These are phyloP conservation scores for Syngnathus rostellatus DNA, from an alignment of 2,797 vertebrate species.

Conservation along the genomic window DNA sequence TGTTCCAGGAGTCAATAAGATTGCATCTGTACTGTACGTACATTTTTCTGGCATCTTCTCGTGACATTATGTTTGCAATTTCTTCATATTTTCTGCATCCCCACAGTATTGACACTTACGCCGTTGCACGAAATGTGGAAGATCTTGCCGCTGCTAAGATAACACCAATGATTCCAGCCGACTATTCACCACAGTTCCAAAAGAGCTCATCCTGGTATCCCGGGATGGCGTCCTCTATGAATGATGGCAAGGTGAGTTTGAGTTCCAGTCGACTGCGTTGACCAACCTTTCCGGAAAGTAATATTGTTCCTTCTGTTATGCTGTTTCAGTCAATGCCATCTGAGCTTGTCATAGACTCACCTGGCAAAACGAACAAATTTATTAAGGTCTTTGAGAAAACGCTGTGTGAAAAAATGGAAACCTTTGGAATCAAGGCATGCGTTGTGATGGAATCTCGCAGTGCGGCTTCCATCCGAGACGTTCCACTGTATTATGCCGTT, in stretches of 20 bases:
- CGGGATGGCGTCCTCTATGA: slow-evolving; percentile 15
- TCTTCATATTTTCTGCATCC: slow-evolving; percentile 5
- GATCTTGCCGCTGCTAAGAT: slow-evolving; percentile 61
- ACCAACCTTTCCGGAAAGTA: not conserved
- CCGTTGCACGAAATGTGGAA: slow-evolving; percentile 74
- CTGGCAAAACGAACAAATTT: slow-evolving; percentile 2
- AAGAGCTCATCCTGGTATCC: slow-evolving; percentile 36
- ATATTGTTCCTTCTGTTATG: slow-evolving; percentile 21
- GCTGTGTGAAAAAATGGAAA: slow-evolving; percentile 50
- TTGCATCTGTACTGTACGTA: slow-evolving; percentile 61
- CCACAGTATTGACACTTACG: slow-evolving; percentile 71
- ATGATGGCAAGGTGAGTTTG: slow-evolving; percentile 59
- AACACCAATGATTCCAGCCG: slow-evolving; percentile 66
- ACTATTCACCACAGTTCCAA: slow-evolving; percentile 15
- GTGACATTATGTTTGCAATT: not conserved
- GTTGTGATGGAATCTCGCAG: slow-evolving; percentile 58
- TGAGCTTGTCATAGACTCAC: slow-evolving; percentile 50
- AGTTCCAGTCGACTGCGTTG: not conserved
- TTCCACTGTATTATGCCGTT: slow-evolving; percentile 55
- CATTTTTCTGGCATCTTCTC: slow-evolving; percentile 18
- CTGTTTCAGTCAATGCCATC: slow-evolving; percentile 60
- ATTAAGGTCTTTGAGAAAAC: slow-evolving; percentile 39
- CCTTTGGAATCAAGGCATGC: slow-evolving; percentile 66
- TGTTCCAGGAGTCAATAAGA: slow-evolving; percentile 53
- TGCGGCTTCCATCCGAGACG: slow-evolving; percentile 56